A percentile compares a stretch with the other conserved stretches of the same genome.
These are phyloP conservation scores for Tetramorium alpestre DNA, from an alignment of 1,140 invertebrate species.

Conservation along the genomic window DNA sequence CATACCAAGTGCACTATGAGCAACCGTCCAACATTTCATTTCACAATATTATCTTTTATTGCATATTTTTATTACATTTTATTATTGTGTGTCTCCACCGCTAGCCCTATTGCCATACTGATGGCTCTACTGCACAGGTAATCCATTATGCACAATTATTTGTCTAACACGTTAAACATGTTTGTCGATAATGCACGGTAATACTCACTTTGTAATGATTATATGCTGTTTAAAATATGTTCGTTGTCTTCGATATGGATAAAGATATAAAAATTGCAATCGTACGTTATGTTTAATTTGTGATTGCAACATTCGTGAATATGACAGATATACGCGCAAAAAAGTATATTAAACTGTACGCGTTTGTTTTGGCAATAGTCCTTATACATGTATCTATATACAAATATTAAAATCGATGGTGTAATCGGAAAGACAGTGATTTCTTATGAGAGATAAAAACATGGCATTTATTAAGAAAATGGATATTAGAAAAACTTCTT, in stretches of 20 bases:
- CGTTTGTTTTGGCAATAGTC: neutral
- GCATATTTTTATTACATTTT: slow-evolving; percentile 85
- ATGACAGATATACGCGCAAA: neutral
- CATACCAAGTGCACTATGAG: slow-evolving; percentile 77
- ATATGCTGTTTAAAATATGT: slow-evolving; percentile 34
- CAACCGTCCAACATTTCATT: slow-evolving; percentile 79
- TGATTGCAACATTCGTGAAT: neutral
- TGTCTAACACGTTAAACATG: slow-evolving; percentile 80
- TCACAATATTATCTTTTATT: slow-evolving; percentile 83
- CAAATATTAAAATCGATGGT: neutral
- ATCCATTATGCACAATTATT: slow-evolving; percentile 86
- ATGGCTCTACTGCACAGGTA: slow-evolving; percentile 95
- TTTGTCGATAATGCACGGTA: slow-evolving; percentile 83
- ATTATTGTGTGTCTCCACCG: slow-evolving; percentile 86
- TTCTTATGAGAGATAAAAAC: neutral
- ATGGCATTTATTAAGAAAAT: neutral
- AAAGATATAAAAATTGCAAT: slow-evolving; percentile 5
- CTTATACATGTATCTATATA: neutral
- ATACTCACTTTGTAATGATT: slow-evolving; percentile 59
- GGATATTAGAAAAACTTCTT: neutral
- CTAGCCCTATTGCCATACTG: slow-evolving; percentile 94
- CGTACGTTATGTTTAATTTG: neutral
- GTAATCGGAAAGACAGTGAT: slow-evolving; percentile 6
- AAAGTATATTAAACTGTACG: neutral
- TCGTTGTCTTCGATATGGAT: neutral